Base-by-base conservation (phyloP, 2,888 invertebrate genomes). In the Quadroppia sp. region DNA sequence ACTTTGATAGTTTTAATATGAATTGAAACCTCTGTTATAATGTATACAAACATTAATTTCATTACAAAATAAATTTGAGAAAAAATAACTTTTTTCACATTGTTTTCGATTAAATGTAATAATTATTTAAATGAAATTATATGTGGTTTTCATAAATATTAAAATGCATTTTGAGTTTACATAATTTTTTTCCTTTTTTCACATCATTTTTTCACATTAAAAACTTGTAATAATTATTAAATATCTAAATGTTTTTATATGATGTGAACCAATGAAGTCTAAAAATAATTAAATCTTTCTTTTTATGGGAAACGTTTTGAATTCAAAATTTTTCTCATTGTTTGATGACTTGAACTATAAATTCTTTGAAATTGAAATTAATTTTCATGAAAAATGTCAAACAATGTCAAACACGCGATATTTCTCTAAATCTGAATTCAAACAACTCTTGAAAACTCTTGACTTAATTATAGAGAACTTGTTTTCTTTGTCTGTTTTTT, bases 271-370 rank as follows among this genome's bases (percentile, higher is more conserved):
- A 59, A 59, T 59, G 59, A 23, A 59, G 23, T 59, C 59, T 20
- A 28, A 59, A 59, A 50, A 59, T 59, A 59, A 59, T 59, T 59
- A 59, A 50, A 32, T 13, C 25, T 30, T 25, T 3, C n/a, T 28
- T 59, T 59, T 59, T 59, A 28, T 28, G 28, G 59, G 59, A 59
- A 59, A 59, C 11, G 15, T 59, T 59, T 59, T 30, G 30, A 59
- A 17, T 59, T 59, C 30, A 59, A n/a, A 28, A 15, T 59, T 59
- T 23, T 59, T 59, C 59, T 59, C 59, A 59, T 59, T 59, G 59
- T 59, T 59, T 59, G 32, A 56, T 59, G 59, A 17, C 25, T 23
- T 28, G 11, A 59, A n/a, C 15, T 7, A 59, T 59, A 20, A 59
- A 59, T 59, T 7, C 30, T 28, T 28, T 28, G 30, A 28, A 59